phyloP scores from a whole-genome alignment of 2,797 vertebrate species.

The Sibirionetta formosa region DNA sequence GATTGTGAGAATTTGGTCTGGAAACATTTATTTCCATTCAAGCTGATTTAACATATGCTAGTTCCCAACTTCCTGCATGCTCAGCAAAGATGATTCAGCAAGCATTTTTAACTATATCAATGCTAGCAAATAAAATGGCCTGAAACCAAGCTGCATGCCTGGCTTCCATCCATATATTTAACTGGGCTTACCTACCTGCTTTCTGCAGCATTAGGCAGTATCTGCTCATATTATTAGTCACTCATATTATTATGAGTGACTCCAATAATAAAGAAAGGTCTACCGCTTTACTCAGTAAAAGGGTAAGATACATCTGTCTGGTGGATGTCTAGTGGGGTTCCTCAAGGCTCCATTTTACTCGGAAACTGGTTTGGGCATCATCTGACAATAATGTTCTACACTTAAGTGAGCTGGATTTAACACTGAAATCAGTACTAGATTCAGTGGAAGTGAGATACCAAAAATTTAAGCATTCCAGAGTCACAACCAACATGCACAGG shows the following conservation, averaged over 20 bases:
- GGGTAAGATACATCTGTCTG: too few species aligned
- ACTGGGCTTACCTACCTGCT: background rate
- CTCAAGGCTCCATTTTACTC: too few species aligned
- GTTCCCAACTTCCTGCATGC: fast-evolving
- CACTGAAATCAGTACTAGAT: background rate
- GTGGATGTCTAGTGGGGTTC: too few species aligned
- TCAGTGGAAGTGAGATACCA: background rate
- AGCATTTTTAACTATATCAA: background rate
- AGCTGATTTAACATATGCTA: background rate
- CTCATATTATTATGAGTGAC: too few species aligned
- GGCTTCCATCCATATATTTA: background rate
- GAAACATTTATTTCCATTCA: background rate
- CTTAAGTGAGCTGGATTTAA: background rate
- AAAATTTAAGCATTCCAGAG: fast-evolving
- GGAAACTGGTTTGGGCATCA: background rate
- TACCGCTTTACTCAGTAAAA: background rate
- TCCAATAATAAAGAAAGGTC: background rate
- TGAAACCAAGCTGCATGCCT: background rate
- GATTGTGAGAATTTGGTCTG: background rate
- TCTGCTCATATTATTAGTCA: too few species aligned
- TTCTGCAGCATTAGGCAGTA: background rate
- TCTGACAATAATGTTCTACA: background rate
- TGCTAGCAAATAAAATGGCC: background rate
- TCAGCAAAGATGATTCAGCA: background rate
- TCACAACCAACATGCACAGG: fast-evolving